Evolutionary conservation across 1,140 invertebrate genomes (phyloP).

Genomic region (Trypoxylus dichotomus): DNA sequence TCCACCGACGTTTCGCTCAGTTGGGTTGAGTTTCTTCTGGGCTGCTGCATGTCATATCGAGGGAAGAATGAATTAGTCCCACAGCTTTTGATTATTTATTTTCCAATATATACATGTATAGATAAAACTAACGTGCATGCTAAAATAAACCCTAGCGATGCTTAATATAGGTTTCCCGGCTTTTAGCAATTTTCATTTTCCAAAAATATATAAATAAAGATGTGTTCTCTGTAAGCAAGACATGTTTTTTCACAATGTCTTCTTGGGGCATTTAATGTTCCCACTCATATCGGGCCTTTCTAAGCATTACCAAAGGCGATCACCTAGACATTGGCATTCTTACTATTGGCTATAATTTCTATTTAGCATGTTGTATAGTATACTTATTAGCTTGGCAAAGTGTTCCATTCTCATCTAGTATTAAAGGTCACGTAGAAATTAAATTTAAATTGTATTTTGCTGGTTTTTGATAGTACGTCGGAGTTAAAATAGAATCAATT

Average conservation of each 20-base stretch:
- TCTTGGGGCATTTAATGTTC: conserved; percentile 84
- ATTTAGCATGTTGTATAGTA: conserved; percentile 30
- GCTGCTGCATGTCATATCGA: no score
- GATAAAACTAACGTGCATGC: background rate
- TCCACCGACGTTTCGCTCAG: no score
- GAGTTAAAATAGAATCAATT: conserved; percentile 81
- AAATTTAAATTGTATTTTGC: conserved; percentile 72
- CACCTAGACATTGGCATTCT: conserved; percentile 83
- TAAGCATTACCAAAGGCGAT: conserved; percentile 85
- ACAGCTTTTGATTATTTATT: no score
- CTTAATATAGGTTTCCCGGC: conserved; percentile 65
- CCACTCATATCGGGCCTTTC: conserved; percentile 84
- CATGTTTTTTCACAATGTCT: conserved; percentile 78
- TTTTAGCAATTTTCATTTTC: conserved; percentile 59
- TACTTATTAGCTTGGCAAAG: conserved; percentile 31
- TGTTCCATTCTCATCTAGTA: conserved; percentile 42
- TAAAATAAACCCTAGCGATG: conserved; percentile 61
- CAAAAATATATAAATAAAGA: conserved; percentile 80
- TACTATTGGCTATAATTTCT: conserved; percentile 57
- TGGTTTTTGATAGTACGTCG: conserved; percentile 65
- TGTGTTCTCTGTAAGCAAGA: conserved; percentile 92
- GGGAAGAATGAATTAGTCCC: no score
- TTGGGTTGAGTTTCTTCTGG: no score
- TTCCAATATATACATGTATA: background rate
- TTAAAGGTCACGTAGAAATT: conserved; percentile 51